A percentile compares a stretch with the other conserved stretches of the same genome.
These are phyloP conservation scores for Telenomus remus DNA, from an alignment of 1,140 invertebrate species.

Conservation along the genomic window DNA sequence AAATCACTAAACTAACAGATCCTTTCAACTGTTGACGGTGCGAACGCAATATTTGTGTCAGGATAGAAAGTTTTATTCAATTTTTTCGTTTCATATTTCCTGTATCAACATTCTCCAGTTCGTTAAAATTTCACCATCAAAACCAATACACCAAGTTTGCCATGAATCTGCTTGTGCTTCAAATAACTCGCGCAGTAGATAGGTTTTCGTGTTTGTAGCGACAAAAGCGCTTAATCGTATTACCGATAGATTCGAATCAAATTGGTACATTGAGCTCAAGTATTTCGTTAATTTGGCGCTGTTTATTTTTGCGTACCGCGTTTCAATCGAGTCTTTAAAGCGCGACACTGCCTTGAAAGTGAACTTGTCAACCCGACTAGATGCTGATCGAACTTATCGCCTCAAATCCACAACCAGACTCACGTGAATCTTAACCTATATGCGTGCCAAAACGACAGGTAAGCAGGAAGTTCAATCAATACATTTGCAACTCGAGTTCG, in stretches of 20 bases:
- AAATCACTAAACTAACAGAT: too few relatives aligned
- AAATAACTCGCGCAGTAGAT: constrained; percentile 29
- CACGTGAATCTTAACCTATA: constrained; percentile 48
- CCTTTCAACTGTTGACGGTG: neutral
- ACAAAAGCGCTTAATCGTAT: constrained; percentile 41
- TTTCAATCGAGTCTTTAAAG: constrained; percentile 49
- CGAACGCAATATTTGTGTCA: neutral
- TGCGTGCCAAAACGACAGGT: constrained; percentile 49
- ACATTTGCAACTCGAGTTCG: constrained; percentile 45
- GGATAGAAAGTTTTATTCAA: too few relatives aligned
- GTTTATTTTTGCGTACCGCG: constrained; percentile 44
- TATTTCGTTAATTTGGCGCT: constrained; percentile 48
- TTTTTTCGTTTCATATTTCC: neutral
- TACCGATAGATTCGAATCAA: constrained; percentile 47
- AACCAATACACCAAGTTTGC: constrained; percentile 11
- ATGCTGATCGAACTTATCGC: constrained; percentile 55
- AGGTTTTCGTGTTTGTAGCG: constrained; percentile 35
- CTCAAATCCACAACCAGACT: constrained; percentile 49
- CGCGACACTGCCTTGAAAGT: constrained; percentile 35
- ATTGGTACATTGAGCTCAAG: constrained; percentile 45
- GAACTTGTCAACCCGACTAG: constrained; percentile 55
- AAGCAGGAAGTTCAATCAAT: constrained; percentile 59
- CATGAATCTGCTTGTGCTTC: constrained; percentile 14
- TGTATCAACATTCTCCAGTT: constrained; percentile 21
- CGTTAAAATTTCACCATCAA: constrained; percentile 29